A percentile compares a stretch with the other conserved stretches of the same genome.
Evolutionary conservation across 2,888 invertebrate genomes (phyloP).

Genomic region (Acanthosepion esculentum): DNA sequence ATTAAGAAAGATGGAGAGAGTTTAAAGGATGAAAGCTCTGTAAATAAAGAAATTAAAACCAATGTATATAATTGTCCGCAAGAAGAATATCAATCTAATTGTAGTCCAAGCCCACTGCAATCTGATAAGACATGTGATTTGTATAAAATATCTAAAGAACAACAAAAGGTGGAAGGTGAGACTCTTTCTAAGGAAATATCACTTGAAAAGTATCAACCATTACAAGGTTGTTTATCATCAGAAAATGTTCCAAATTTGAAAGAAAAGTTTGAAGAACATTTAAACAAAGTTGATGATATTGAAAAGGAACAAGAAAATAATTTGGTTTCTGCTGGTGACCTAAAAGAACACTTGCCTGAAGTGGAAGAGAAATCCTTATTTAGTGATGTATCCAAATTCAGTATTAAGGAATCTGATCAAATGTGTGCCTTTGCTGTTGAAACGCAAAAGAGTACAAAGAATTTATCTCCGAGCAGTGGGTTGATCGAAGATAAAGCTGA

Average conservation of each 20-base stretch:
- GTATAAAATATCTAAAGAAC: background rate
- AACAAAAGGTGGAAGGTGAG: background rate
- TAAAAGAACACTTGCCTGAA: background rate
- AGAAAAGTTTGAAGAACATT: background rate
- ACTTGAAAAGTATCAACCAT: background rate
- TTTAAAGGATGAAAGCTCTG: background rate
- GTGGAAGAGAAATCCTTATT: background rate
- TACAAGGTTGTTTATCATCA: background rate
- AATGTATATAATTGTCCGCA: background rate
- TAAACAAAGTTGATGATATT: background rate
- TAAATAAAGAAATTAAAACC: background rate
- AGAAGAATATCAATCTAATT: background rate
- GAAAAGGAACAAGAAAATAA: background rate
- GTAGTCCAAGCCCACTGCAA: background rate
- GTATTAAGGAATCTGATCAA: background rate
- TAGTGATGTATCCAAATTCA: background rate
- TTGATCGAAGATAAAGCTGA: background rate
- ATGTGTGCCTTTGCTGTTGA: background rate
- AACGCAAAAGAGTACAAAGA: background rate
- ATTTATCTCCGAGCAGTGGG: background rate
- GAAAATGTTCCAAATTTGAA: background rate
- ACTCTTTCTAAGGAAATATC: background rate
- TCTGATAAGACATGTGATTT: background rate
- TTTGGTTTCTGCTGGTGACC: background rate
- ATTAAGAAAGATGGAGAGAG: background rate